Base-by-base conservation (phyloP, 23 tunicate species). In the Trididemnum nubilum region DNA sequence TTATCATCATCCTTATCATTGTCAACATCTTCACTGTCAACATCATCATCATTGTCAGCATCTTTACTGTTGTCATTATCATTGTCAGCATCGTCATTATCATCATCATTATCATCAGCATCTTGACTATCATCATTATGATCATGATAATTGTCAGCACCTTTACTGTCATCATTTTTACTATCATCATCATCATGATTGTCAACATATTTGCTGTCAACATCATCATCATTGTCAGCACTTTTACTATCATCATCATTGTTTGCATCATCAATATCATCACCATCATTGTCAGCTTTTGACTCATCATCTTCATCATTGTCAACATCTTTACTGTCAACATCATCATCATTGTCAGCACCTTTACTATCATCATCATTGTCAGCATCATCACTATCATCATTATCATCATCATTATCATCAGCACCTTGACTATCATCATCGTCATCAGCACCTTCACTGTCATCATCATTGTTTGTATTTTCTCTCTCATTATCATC, bases 181-280 rank as follows among this genome's bases (percentile, higher is more conserved):
- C 31, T 28, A 27, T 33, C 57, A 31, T 27, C 57, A 31, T 31
- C 57, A 71, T n/a, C 57, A 31, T 71, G 58, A 71, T 27, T 28
- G 31, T 33, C 77, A 71, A 30, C 77, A 71, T 31, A 57, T 26
- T 15, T 28, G 7, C 31, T 57, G 31, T 71, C 77, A 71, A 5
- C 77, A 71, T 71, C 77, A 71, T 71, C 77, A 71, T 21, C 77
- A 71, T 71, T 57, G 12, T n/a, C n/a, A n/a, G n/a, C n/a, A n/a
- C n/a, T n/a, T n/a, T n/a, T n/a, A 65, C 12, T 26, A 65, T 65
- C 72, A 65, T 23, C 72, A 65, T 19, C 59, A 51, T 51, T 21
- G 21, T 51, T 21, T 15, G 19, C 59, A 51, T 51, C 59, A 51
- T 51, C 59, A 51, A 18, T 21, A 51, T 51, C 59, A 51, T 51